Evolutionary conservation across 2,797 vertebrate species (phyloP), one percentile per base, ranked within the genome.

Genomic region (Protosalanx chinensis): DNA sequence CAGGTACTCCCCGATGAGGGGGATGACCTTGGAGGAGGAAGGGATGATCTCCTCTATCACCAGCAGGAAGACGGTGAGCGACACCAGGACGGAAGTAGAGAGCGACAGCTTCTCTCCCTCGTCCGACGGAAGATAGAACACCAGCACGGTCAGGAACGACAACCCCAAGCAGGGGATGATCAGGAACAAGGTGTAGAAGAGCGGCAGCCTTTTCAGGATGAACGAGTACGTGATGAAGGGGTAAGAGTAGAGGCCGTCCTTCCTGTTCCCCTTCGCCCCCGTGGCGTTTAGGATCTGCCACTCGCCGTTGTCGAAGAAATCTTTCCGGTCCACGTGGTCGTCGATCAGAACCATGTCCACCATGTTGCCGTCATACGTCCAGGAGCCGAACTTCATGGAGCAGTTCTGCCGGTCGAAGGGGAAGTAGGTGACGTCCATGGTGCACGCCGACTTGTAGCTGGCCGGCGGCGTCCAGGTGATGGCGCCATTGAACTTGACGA

Each of bases 41-140:
- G 97, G 97, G 73, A 99, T 99, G 84, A 99, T 99, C 88, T 99
- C 98, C 74, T 99, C 97, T 72, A 99, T 99, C 66, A 99, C 96
- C 68, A 99, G 86, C 51, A 99, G 95, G 84, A 99, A 99, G 75
- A 99, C 97, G 0, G 98, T 99, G 83, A 99, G 95, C 5, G 98
- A 99, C 68, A 99, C 96, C 7, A 99, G 90, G 71, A 99, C 96
- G 0, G 97, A 99, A 0, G 97, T 99, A 0, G 96, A 98, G 10
- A 98, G 85, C 0, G 98, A 98, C 61, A 99, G 91, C 73, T 99
- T 99, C 89, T 99, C 98, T 33, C 97, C 97, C 88, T 99, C 97
- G 53, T 99, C 97, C 0, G 98, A 99, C 5, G 97, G 98, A 60
- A 98, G 91, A 77, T 99, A 99, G 88, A 99, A 99, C 37, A 99